These are phyloP conservation scores for Phallusia fumigata DNA, from an alignment of 23 tunicate genomes.

Conservation along the genomic window DNA sequence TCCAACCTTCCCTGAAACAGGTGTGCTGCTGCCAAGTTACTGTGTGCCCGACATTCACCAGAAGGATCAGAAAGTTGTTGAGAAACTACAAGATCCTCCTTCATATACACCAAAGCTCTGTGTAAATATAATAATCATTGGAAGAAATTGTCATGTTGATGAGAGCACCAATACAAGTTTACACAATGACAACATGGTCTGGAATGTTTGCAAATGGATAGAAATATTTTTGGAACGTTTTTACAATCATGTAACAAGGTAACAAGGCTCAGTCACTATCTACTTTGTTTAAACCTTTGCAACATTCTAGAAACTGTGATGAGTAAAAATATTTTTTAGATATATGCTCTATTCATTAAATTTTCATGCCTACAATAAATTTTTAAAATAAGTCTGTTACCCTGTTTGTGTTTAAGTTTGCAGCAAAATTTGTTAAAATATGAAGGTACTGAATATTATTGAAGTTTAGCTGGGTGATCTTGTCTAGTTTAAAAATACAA, in stretches of 20 bases:
- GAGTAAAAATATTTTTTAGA: too few relatives aligned
- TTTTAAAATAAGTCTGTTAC: too few relatives aligned
- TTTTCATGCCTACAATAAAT: too few relatives aligned
- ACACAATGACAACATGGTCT: background rate
- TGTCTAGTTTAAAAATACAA: too few relatives aligned
- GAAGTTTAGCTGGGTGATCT: too few relatives aligned
- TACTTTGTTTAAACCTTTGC: too few relatives aligned
- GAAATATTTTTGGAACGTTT: background rate
- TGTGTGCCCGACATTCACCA: conserved; percentile 83
- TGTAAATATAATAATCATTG: background rate
- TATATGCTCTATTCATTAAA: too few relatives aligned
- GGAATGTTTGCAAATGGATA: background rate
- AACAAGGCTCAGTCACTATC: too few relatives aligned
- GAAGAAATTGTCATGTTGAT: background rate
- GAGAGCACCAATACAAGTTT: background rate
- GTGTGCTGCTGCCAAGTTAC: conserved; percentile 77
- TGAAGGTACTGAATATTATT: too few relatives aligned
- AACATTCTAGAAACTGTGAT: too few relatives aligned
- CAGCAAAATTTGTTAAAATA: too few relatives aligned
- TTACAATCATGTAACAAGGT: background rate
- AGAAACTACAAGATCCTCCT: conserved; percentile 73
- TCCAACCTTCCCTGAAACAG: conserved; percentile 30
- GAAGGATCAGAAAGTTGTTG: conserved; percentile 37
- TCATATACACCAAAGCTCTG: conserved; percentile 85
- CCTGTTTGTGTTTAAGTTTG: too few relatives aligned